Conservation (phyloP, 2,797 vertebrate species). For the Microctenopoma stevenorrisi region DNA sequence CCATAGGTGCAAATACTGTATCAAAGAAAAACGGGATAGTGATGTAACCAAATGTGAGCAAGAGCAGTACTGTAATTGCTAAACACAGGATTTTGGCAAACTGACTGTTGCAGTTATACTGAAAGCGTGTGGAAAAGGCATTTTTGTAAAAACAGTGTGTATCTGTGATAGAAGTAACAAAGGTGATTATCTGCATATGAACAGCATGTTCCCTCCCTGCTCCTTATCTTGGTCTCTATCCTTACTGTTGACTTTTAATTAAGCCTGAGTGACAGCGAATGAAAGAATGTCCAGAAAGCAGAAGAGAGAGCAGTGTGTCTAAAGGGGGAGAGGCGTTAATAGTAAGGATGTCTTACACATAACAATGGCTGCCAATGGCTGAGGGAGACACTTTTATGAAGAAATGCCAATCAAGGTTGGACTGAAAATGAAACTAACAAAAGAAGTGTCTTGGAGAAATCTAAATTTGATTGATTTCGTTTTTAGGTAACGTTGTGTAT, state of each 20-base stretch:
- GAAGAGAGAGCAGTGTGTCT: not conserved
- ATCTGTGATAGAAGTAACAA: not conserved
- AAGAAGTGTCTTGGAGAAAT: too few species aligned
- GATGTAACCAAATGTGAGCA: conserved; percentile 47
- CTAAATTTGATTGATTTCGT: too few species aligned
- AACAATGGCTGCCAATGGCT: too few species aligned
- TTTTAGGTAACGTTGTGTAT: too few species aligned
- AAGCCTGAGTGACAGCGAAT: not conserved
- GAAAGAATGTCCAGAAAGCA: not conserved
- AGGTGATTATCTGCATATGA: not conserved
- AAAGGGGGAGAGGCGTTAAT: too few species aligned
- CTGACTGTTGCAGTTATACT: conserved; percentile 13
- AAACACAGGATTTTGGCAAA: conserved; percentile 28
- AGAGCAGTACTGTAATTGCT: conserved; percentile 46
- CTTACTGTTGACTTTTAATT: conserved; percentile 5
- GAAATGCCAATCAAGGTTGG: too few species aligned
- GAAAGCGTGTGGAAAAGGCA: conserved; percentile 15
- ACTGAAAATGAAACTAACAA: too few species aligned
- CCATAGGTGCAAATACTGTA: conserved; percentile 12
- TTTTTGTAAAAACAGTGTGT: too few species aligned
- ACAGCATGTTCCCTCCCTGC: not conserved
- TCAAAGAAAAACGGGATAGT: conserved; percentile 16
- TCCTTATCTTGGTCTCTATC: conserved; percentile 1
- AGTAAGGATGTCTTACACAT: too few species aligned
- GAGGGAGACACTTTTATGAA: too few species aligned